phyloP scores from a whole-genome alignment of 2,113 vertebrate genomes.

The Hypomesus transpacificus region DNA sequence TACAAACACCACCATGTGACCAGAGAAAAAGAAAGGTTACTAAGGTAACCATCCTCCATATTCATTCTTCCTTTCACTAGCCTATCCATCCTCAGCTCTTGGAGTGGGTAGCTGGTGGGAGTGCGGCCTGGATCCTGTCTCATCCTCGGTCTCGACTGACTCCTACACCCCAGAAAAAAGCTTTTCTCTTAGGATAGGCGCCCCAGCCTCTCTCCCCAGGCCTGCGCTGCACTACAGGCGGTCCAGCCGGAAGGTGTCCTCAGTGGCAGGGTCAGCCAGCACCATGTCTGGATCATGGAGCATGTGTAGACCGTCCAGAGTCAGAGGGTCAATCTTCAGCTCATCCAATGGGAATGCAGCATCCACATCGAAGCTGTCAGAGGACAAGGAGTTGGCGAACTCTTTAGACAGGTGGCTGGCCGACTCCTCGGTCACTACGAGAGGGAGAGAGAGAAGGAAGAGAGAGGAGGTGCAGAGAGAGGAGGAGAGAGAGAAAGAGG shows the following conservation, averaged over 20 bases:
- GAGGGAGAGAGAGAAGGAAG: slow-evolving; percentile 11
- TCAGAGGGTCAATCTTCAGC: slow-evolving; percentile 96
- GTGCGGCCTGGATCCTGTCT: slow-evolving; percentile 1
- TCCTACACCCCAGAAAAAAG: slow-evolving; percentile 10
- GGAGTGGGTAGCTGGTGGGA: neutral
- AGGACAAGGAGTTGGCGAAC: slow-evolving; percentile 82
- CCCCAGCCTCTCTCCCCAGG: slow-evolving; percentile 19
- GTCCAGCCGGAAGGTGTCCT: slow-evolving; percentile 97
- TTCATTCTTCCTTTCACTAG: neutral
- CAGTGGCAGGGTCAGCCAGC: slow-evolving; percentile 89
- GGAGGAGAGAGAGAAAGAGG: no score
- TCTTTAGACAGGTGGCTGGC: slow-evolving; percentile 93
- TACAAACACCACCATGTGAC: slow-evolving; percentile 18
- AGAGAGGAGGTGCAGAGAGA: neutral
- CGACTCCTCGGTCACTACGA: slow-evolving; percentile 91
- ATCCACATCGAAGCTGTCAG: slow-evolving; percentile 91
- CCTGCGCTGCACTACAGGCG: slow-evolving; percentile 76
- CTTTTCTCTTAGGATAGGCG: slow-evolving; percentile 6
- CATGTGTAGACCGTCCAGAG: slow-evolving; percentile 96
- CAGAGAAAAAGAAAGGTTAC: slow-evolving; percentile 18
- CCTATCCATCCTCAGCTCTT: slow-evolving; percentile 30
- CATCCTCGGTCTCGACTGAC: neutral
- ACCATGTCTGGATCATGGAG: slow-evolving; percentile 97
- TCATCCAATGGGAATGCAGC: slow-evolving; percentile 95
- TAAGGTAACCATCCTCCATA: slow-evolving; percentile 19